A percentile compares a stretch with the other conserved stretches of the same genome.
Evolutionary conservation across 2,888 invertebrate genomes (phyloP).

Genomic region (Sarcophaga rosellei): DNA sequence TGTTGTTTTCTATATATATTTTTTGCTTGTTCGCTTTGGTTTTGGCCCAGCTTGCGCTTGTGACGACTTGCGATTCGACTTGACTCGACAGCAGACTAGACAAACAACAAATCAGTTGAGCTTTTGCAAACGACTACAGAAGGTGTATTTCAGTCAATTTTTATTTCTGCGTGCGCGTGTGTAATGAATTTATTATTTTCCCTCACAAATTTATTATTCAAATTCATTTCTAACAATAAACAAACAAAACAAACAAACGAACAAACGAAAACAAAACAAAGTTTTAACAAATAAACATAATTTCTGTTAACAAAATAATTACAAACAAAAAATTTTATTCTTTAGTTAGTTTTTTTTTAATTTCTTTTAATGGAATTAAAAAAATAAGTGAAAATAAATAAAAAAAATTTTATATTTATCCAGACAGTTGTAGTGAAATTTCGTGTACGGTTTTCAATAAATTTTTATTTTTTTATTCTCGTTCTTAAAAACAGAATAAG

Average conservation of each 20-base stretch:
- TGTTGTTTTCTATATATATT: neutral
- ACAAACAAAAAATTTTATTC: neutral
- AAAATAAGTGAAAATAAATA: neutral
- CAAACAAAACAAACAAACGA: conserved; percentile 25
- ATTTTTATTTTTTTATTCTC: conserved; percentile 23
- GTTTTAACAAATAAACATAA: neutral
- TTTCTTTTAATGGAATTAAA: neutral
- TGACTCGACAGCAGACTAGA: conserved; percentile 53
- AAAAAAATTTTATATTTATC: neutral
- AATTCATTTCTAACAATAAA: neutral
- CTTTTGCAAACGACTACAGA: conserved; percentile 77
- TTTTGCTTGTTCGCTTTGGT: conserved; percentile 35
- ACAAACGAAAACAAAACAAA: conserved; percentile 32
- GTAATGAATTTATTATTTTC: conserved; percentile 7
- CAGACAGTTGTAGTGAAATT: neutral
- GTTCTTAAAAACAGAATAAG: neutral
- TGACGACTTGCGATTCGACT: conserved; percentile 42
- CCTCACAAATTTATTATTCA: too few species aligned
- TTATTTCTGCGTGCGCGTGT: conserved; percentile 70
- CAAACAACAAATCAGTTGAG: conserved; percentile 75
- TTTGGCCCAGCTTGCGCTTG: conserved; percentile 51
- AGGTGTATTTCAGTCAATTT: conserved; percentile 69
- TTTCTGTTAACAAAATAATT: neutral
- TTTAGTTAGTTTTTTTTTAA: neutral
- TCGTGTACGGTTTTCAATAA: conserved; percentile 5